Evolutionary conservation across 2,797 vertebrate genomes (phyloP).

Genomic region (Syndactyla subalaris): DNA sequence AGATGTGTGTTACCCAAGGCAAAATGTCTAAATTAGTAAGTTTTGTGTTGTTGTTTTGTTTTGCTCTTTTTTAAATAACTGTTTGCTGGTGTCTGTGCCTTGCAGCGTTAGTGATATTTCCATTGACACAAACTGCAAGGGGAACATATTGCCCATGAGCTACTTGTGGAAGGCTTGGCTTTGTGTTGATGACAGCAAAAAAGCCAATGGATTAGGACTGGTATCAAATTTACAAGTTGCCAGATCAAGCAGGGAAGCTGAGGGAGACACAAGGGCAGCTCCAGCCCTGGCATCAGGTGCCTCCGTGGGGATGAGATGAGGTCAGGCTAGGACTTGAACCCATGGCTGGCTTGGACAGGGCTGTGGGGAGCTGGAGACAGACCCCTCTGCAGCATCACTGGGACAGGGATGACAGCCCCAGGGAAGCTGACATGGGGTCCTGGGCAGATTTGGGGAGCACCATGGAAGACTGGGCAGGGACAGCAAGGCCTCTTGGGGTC

Average conservation of each 20-base stretch:
- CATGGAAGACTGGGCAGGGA: neutral
- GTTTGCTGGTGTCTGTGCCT: neutral
- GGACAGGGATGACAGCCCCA: neutral
- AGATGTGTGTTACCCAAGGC: neutral
- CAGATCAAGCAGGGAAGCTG: neutral
- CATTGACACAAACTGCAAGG: accelerated
- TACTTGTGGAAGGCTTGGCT: neutral
- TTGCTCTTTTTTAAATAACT: neutral
- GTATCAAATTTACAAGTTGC: neutral
- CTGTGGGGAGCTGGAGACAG: neutral
- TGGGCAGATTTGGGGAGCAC: neutral
- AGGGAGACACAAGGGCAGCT: neutral
- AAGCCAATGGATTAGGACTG: neutral
- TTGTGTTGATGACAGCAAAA: neutral
- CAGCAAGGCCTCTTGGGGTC: neutral
- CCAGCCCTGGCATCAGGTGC: accelerated
- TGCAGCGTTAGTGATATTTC: neutral
- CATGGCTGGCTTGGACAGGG: accelerated
- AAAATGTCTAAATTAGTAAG: neutral
- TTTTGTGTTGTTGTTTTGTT: neutral
- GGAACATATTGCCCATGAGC: accelerated
- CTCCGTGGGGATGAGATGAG: no score
- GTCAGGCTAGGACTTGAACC: accelerated
- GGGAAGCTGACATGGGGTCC: neutral
- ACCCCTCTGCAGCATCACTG: neutral